Conservation (phyloP, 2,797 vertebrate species). For the Hyperoplus lanceolatus region DNA sequence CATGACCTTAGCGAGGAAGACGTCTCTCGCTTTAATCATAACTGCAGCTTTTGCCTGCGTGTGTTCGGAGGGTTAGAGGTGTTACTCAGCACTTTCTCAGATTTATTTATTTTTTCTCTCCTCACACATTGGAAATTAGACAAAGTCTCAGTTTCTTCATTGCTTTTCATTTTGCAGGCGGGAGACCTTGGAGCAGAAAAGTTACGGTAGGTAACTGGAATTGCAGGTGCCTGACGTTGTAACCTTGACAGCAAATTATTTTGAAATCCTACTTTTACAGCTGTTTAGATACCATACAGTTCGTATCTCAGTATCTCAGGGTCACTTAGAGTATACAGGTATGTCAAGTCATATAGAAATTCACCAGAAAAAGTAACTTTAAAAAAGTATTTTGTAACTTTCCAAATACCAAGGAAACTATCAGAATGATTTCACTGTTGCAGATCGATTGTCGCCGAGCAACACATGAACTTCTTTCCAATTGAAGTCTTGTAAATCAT, state of each 20-base stretch:
- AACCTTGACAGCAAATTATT: not conserved
- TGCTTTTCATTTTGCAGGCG: constrained; percentile 15
- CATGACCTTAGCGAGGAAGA: constrained; percentile 75
- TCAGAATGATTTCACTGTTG: too few species aligned
- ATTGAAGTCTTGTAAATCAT: not conserved
- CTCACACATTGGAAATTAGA: constrained; percentile 31
- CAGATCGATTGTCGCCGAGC: too few species aligned
- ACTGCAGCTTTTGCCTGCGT: constrained; percentile 48
- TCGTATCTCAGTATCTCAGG: not conserved
- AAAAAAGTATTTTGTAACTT: too few species aligned
- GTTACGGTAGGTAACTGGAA: constrained; percentile 27
- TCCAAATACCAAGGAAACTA: too few species aligned
- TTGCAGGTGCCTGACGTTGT: constrained; percentile 23
- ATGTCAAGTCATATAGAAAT: not conserved
- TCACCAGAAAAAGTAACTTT: not conserved
- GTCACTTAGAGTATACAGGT: not conserved
- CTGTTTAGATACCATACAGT: not conserved
- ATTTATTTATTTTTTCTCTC: not conserved
- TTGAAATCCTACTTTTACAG: constrained; percentile 21
- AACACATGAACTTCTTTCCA: too few species aligned
- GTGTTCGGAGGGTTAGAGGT: constrained; percentile 44
- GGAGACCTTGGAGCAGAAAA: constrained; percentile 26
- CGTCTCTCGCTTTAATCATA: constrained; percentile 51
- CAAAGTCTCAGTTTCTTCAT: constrained; percentile 27
- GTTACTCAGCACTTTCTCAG: constrained; percentile 70